Evolutionary conservation across 2,113 vertebrate species (phyloP).

Genomic region (Pteropus alecto): DNA sequence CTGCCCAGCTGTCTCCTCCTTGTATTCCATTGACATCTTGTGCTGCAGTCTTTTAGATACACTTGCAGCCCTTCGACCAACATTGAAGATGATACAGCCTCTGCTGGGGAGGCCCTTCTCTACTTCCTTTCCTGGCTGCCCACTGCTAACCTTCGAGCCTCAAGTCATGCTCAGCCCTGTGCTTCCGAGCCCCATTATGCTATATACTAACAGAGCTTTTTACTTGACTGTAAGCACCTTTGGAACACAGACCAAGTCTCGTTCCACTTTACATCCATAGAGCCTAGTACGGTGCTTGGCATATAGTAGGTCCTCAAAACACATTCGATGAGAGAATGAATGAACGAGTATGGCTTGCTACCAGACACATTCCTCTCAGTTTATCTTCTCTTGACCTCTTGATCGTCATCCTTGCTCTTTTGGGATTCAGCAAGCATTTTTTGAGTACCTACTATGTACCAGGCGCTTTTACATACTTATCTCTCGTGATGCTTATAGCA

Average conservation of each 20-base stretch:
- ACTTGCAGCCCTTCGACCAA: neutral
- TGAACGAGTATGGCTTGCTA: neutral
- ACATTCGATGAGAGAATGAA: neutral
- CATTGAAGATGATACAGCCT: neutral
- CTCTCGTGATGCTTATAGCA: neutral
- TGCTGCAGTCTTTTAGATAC: neutral
- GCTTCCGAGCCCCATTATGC: neutral
- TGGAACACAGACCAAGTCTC: neutral
- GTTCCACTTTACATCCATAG: neutral
- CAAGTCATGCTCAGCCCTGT: neutral
- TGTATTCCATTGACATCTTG: neutral
- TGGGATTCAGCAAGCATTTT: neutral
- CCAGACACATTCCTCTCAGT: accelerated
- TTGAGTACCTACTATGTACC: neutral
- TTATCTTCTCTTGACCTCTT: neutral
- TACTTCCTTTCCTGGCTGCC: neutral
- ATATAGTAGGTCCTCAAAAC: neutral
- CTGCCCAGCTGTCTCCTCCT: neutral
- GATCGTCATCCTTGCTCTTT: neutral
- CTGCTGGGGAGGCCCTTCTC: neutral
- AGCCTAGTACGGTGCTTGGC: neutral
- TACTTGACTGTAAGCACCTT: neutral
- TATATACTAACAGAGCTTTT: neutral
- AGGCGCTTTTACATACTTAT: neutral
- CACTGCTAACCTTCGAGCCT: neutral